A percentile compares a stretch with the other conserved stretches of the same genome.
These are phyloP conservation scores for Eupithecia abbreviata DNA, from an alignment of 2,888 invertebrate genomes.

Conservation along the genomic window DNA sequence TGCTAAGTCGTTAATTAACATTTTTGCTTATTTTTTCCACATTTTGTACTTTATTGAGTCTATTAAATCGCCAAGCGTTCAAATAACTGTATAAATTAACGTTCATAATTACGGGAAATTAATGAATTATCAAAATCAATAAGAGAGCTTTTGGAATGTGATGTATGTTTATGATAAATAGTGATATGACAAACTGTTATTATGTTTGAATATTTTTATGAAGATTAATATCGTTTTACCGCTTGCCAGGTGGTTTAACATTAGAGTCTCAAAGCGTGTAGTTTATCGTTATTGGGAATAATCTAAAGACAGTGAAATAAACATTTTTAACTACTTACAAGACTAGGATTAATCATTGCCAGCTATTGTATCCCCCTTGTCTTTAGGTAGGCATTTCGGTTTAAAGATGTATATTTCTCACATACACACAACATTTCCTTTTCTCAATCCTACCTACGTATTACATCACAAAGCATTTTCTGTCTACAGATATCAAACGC, in stretches of 20 bases:
- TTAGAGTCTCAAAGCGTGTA: neutral
- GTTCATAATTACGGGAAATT: slow-evolving; percentile 35
- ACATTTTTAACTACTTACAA: neutral
- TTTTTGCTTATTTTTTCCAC: slow-evolving; percentile 41
- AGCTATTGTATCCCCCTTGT: neutral
- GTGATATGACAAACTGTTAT: slow-evolving; percentile 13
- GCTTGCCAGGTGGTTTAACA: slow-evolving; percentile 1
- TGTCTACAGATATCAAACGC: slow-evolving; percentile 29
- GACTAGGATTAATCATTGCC: neutral
- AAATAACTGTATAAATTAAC: slow-evolving; percentile 37
- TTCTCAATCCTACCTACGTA: neutral
- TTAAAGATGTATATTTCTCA: too few species aligned
- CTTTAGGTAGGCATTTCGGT: neutral
- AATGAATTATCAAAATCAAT: slow-evolving; percentile 36
- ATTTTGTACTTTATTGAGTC: slow-evolving; percentile 41
- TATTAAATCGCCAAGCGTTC: slow-evolving; percentile 35
- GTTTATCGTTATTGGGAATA: neutral
- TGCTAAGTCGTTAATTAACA: slow-evolving; percentile 47
- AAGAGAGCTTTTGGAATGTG: slow-evolving; percentile 15
- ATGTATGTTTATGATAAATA: slow-evolving; percentile 15
- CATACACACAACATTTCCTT: neutral
- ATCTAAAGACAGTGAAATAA: neutral
- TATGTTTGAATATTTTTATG: slow-evolving; percentile 13
- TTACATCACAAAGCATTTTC: neutral
- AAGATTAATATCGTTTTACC: slow-evolving; percentile 3